These are phyloP conservation scores for Mesorhabditis spiculigera DNA, from an alignment of 2,888 invertebrate species.

Conservation along the genomic window DNA sequence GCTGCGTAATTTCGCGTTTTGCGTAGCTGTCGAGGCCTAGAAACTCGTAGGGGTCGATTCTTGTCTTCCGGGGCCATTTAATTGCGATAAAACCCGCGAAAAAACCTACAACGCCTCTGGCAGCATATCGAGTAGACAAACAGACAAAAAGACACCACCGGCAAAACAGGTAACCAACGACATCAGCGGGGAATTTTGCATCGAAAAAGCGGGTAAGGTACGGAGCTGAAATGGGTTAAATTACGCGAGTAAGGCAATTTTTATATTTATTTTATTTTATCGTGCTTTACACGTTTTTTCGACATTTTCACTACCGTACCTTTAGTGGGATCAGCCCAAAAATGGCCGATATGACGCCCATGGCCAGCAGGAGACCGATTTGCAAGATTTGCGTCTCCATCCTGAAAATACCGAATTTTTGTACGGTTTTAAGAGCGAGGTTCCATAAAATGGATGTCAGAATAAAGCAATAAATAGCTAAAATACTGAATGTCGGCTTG, in stretches of 20 bases:
- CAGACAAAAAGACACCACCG: constrained; percentile 46
- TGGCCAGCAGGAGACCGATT: constrained; percentile 29
- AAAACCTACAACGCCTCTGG: constrained; percentile 36
- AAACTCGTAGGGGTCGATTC: too few species aligned
- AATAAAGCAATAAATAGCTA: not conserved
- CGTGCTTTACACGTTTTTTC: constrained; percentile 43
- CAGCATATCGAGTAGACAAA: constrained; percentile 50
- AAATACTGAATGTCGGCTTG: too few species aligned
- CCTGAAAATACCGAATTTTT: not conserved
- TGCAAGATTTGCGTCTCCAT: not conserved
- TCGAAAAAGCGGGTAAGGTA: constrained; percentile 14
- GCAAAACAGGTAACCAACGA: constrained; percentile 46
- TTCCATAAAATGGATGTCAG: not conserved
- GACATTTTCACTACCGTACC: constrained; percentile 66
- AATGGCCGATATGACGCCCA: constrained; percentile 33
- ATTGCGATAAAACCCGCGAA: not conserved
- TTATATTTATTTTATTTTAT: not conserved
- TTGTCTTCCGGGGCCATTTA: too few species aligned
- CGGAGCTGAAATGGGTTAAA: constrained; percentile 19
- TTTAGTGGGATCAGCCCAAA: constrained; percentile 64
- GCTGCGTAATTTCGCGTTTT: too few species aligned
- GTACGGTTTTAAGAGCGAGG: not conserved
- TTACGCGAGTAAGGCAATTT: constrained; percentile 3
- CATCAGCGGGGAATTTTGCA: constrained; percentile 28
- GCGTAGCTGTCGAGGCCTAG: too few species aligned